These are phyloP conservation scores for Hylomyscus alleni DNA, from an alignment of 2,797 vertebrate genomes.

Conservation along the genomic window DNA sequence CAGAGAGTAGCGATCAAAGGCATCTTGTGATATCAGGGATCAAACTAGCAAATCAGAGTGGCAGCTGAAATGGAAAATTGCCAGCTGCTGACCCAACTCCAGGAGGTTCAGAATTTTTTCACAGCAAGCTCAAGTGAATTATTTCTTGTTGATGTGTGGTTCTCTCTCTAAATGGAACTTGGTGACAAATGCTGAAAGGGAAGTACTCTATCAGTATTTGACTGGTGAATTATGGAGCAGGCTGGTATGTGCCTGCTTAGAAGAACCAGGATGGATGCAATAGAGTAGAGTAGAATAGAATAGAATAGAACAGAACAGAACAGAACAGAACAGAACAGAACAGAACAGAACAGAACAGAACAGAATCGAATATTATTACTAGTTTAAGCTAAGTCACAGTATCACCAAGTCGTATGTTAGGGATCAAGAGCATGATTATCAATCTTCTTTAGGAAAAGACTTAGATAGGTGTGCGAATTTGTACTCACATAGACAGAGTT, in stretches of 20 bases:
- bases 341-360: slow-evolving; percentile 70
- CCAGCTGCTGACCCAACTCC: slow-evolving; percentile 54
- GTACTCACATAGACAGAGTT: not conserved
- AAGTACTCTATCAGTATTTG: slow-evolving; percentile 73
- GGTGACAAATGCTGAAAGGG: slow-evolving; percentile 56
- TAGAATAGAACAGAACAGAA: slow-evolving; percentile 57
- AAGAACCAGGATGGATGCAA: slow-evolving; percentile 31
- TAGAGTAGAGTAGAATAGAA: slow-evolving; percentile 48
- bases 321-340: slow-evolving; percentile 61
- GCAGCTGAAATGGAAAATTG: slow-evolving; percentile 76
- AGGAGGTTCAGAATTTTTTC: slow-evolving; percentile 68
- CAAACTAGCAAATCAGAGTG: slow-evolving; percentile 7
- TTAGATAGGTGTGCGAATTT: not conserved
- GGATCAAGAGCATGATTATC: not conserved
- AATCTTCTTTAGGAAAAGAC: slow-evolving; percentile 1
- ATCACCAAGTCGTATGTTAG: slow-evolving; percentile 49
- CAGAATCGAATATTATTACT: slow-evolving; percentile 26
- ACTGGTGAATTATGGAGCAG: not conserved
- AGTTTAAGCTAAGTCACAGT: slow-evolving; percentile 37
- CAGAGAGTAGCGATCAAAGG: not conserved
- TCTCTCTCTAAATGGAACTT: slow-evolving; percentile 37
- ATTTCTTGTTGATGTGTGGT: slow-evolving; percentile 66
- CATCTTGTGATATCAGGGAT: not conserved
- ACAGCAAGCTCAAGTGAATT: slow-evolving; percentile 62
- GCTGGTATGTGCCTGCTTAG: not conserved